Percentiles rank a stretch among this genome's conserved stretches.
phyloP scores from a whole-genome alignment of 2,113 vertebrate species.

The Balaeniceps rex region DNA sequence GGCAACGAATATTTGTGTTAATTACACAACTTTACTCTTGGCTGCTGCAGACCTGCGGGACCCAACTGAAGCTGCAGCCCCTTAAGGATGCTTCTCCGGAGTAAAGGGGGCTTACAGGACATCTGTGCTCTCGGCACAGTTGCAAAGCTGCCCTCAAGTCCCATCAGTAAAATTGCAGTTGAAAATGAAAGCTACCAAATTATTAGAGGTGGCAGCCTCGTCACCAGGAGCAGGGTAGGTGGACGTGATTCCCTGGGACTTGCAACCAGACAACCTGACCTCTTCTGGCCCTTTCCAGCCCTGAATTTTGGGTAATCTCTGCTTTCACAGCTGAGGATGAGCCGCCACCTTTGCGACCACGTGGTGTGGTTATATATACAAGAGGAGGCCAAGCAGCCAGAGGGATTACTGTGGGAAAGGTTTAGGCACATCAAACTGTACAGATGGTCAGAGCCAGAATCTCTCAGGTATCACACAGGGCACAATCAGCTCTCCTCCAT shows the following conservation, averaged over 20 bases:
- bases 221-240: background rate
- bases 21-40: background rate
- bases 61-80: background rate
- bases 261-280: fast-evolving
- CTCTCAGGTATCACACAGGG: constrained; percentile 37
- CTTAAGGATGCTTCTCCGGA: background rate
- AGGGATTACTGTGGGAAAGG: background rate
- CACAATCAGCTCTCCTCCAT: background rate
- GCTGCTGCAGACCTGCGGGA: background rate
- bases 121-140: background rate
- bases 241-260: background rate
- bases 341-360: background rate
- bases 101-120: background rate
- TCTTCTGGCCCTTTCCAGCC: background rate
- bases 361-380: background rate
- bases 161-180: background rate
- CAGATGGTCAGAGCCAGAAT: constrained; percentile 44
- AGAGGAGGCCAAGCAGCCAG: background rate
- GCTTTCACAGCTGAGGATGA: background rate
- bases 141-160: background rate
- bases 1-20: fast-evolving
- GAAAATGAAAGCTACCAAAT: background rate
- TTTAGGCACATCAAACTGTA: background rate
- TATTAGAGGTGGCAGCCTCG: background rate
- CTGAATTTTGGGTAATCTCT: background rate